Percentiles rank a stretch among this genome's conserved stretches.
Conservation (phyloP, 2,113 vertebrate species). For the Spermophilus dauricus region DNA sequence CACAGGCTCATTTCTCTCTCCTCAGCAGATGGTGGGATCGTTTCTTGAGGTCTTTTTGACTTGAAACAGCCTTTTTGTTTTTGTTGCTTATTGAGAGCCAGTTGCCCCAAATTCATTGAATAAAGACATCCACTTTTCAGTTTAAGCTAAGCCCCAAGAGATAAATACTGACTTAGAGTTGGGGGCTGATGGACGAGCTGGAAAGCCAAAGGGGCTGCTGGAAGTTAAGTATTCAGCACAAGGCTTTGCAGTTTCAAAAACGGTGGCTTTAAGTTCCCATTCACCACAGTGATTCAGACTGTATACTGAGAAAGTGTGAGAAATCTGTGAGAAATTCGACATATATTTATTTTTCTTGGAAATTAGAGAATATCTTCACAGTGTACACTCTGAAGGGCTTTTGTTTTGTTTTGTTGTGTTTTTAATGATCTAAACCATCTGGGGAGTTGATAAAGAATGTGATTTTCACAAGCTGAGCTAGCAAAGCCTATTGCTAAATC, state of each 20-base stretch:
- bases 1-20: conserved; percentile 79
- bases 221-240: conserved; percentile 76
- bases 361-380: conserved; percentile 85
- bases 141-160: conserved; percentile 72
- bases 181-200: conserved; percentile 68
- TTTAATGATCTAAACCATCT: conserved; percentile 87
- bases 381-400: conserved; percentile 81
- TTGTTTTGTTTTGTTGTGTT: conserved; percentile 84
- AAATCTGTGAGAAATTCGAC: conserved; percentile 82
- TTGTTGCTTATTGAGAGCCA: conserved; percentile 79
- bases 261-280: conserved; percentile 73
- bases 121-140: conserved; percentile 80
- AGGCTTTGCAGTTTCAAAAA: conserved; percentile 70
- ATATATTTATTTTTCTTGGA: conserved; percentile 87
- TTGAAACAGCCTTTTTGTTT: conserved; percentile 84
- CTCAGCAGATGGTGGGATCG: conserved; percentile 84
- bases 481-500: conserved; percentile 81
- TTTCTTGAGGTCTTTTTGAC: conserved; percentile 82
- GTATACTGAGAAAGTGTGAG: conserved; percentile 79
- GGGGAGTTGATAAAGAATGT: conserved; percentile 83
- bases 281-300: conserved; percentile 80
- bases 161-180: conserved; percentile 78
- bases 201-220: conserved; percentile 61
- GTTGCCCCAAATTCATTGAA: conserved; percentile 79
- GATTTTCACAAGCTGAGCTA: conserved; percentile 84